Base-by-base conservation (phyloP, 2,888 invertebrate species). In the Meiosimyza decipiens region DNA sequence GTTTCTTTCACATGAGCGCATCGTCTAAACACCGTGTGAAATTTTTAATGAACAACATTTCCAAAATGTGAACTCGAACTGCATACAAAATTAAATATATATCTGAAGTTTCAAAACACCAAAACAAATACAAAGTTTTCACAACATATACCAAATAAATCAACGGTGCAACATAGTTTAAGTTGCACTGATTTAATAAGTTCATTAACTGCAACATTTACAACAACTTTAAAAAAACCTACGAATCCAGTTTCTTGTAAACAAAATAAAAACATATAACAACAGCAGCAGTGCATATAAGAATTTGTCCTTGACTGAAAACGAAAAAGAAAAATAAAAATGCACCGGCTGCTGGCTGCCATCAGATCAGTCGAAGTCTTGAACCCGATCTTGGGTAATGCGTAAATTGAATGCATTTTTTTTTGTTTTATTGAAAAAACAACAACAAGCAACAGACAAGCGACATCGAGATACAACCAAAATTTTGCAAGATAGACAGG, bases 301-400 rank as follows among this genome's bases (percentile, higher is more conserved):
- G 78, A 82, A 82, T 80, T 79, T 78, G 82, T 78, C 83, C 82
- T 82, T 83, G 81, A 82, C 70, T 78, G 77, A 40, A n/a, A 57
- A 54, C 33, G 52, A 40, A 28, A 18, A 22, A 6, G n/a, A 51
- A 51, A 52, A 16, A 33, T 47, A 28, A 64, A 13, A 18, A 50
- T 64, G 64, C 22, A 28, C 55, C 57, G 57, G 33, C 57, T 49
- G 52, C 3, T 16, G 57, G 33, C 50, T 49, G 52, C 6, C 40
- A 40, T 40, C 40, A 16, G 55, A 60, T 49, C 16, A 62, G 65
- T 60, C 33, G 60, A 80, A 82, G 71, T 74, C 79, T 78, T 77
- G 75, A 83, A 82, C 77, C 77, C 82, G 78, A 78, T 78, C 79
- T 79, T 76, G 75, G 68, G 64, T 76, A 75, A 77, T 73, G 67